A percentile compares a stretch with the other conserved stretches of the same genome.
phyloP scores from a whole-genome alignment of 2,797 vertebrate genomes.

The Lagodon rhomboides region DNA sequence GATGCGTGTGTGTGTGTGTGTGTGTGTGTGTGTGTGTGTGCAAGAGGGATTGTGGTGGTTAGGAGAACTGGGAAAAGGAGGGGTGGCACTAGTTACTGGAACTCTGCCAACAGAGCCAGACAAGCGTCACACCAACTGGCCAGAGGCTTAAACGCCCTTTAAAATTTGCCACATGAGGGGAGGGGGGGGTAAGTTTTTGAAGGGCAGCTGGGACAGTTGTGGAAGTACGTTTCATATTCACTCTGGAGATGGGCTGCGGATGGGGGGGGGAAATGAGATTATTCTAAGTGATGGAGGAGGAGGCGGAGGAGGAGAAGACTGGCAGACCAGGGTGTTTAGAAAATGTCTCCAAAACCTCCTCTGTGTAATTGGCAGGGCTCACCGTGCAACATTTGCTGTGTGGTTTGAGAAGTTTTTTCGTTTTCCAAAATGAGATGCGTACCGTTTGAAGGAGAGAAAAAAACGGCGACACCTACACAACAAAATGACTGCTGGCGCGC shows the following conservation, averaged over 20 bases:
- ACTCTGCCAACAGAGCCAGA: constrained; percentile 66
- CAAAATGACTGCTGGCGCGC: constrained; percentile 51
- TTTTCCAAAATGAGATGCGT: constrained; percentile 63
- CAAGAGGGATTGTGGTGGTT: constrained; percentile 17
- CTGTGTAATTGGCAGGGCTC: constrained; percentile 69
- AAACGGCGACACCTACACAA: constrained; percentile 64
- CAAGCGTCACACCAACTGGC: constrained; percentile 63
- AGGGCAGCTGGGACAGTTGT: constrained; percentile 60
- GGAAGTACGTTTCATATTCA: constrained; percentile 62
- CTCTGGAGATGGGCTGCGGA: constrained; percentile 69
- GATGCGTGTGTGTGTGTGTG: constrained; percentile 23
- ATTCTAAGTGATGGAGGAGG: constrained; percentile 74
- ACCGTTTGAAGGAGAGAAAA: constrained; percentile 29
- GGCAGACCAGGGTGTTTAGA: constrained; percentile 69
- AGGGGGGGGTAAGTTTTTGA: constrained; percentile 56
- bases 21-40: constrained; percentile 23
- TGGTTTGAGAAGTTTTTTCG: constrained; percentile 71
- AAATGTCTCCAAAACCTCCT: constrained; percentile 71
- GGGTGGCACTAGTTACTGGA: constrained; percentile 70
- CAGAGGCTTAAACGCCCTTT: constrained; percentile 71
- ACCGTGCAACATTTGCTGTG: constrained; percentile 68
- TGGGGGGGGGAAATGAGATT: constrained; percentile 65
- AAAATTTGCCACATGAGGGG: constrained; percentile 63
- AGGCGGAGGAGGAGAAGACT: constrained; percentile 68
- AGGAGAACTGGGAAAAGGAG: constrained; percentile 29